Percentiles rank a stretch among this genome's conserved stretches.
phyloP scores from a whole-genome alignment of 2,113 vertebrate genomes.

The Tringa solitaria region DNA sequence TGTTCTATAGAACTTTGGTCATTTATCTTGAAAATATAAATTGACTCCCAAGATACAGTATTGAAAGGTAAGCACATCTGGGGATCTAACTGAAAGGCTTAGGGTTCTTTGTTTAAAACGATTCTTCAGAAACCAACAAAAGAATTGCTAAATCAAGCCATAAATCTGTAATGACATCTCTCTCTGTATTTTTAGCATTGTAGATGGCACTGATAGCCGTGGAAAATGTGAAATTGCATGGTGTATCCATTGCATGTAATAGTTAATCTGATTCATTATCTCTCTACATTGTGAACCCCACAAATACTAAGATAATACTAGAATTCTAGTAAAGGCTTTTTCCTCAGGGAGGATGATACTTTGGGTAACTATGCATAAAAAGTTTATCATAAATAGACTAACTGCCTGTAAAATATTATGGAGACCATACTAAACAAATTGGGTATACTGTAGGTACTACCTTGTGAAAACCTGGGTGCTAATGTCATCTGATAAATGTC shows the following conservation, averaged over 20 bases:
- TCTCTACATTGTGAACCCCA: not conserved
- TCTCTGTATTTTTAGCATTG: not conserved
- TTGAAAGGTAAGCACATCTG: not conserved
- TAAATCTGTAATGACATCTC: not conserved
- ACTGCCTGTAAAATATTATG: not conserved
- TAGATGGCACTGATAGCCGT: not conserved
- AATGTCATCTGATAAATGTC: not conserved
- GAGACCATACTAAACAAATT: not conserved
- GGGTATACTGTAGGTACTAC: not conserved
- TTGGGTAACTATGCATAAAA: not conserved
- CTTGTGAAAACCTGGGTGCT: not conserved
- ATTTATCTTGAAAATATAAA: not conserved
- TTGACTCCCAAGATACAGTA: not conserved
- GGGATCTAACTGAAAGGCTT: not conserved
- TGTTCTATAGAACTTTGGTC: not conserved
- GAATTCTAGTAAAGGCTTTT: not conserved
- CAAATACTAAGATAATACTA: not conserved
- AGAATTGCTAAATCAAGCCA: not conserved
- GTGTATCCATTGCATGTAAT: not conserved
- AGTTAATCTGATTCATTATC: not conserved
- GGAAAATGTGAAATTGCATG: not conserved
- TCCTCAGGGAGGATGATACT: not conserved
- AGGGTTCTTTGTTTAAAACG: not conserved
- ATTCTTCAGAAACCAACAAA: not conserved
- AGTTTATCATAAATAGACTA: not conserved